Conservation (phyloP, 1,140 invertebrate species). For the Drosophila sturtevanti region DNA sequence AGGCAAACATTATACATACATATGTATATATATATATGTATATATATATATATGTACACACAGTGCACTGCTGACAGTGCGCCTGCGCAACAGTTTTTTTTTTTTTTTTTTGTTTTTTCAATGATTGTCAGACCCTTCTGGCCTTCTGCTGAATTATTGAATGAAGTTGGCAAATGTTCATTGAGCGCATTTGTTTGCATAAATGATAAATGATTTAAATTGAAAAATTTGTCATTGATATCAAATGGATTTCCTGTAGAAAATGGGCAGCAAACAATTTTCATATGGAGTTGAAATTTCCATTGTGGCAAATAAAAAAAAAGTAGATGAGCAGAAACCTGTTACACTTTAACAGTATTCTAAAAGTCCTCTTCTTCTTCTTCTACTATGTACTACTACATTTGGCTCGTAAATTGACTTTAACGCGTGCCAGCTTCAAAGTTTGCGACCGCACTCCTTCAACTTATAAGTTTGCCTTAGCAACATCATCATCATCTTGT, state of each 20-base stretch:
- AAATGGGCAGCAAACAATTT: not conserved
- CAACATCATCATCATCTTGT: not conserved
- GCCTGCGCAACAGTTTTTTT: slow-evolving; percentile 5
- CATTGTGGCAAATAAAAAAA: too few species aligned
- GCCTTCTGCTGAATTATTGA: not conserved
- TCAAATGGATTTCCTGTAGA: slow-evolving; percentile 4
- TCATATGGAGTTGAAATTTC: too few species aligned
- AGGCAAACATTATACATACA: not conserved
- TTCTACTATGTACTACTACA: too few species aligned
- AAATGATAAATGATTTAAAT: slow-evolving; percentile 5
- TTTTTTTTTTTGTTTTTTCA: too few species aligned
- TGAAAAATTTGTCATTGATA: slow-evolving; percentile 1
- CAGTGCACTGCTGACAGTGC: not conserved
- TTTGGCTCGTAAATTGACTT: slow-evolving; percentile 17
- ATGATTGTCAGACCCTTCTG: not conserved
- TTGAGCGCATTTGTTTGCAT: not conserved
- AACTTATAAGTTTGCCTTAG: slow-evolving; percentile 7
- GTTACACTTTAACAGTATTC: slow-evolving; percentile 3
- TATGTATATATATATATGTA: too few species aligned
- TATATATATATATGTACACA: too few species aligned
- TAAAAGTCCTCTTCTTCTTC: not conserved
- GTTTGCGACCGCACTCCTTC: slow-evolving; percentile 9
- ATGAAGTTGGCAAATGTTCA: slow-evolving; percentile 6
- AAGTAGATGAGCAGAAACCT: not conserved
- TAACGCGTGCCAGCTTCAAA: slow-evolving; percentile 14